Evolutionary conservation across 2,113 vertebrate genomes (phyloP), one percentile per base, ranked within the genome.

Genomic region (Dolichallabes microphthalmus): DNA sequence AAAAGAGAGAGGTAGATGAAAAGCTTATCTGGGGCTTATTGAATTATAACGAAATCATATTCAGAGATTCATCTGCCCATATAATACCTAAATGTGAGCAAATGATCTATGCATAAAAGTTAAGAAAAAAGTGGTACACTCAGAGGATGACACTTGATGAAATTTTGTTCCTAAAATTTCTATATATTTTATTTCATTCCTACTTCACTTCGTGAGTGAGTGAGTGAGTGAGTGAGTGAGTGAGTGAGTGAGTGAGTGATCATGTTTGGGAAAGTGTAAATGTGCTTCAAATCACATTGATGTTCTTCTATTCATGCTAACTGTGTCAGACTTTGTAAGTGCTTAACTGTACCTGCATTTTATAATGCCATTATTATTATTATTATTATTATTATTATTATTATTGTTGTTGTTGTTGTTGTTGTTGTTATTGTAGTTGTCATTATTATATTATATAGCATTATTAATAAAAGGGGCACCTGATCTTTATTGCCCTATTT

Each of bases 1-100:
- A 22, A 32, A 78, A 58, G 82, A 69, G 71, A 86, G 64, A 19
- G 50, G 68, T 83, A 86, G 19, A 45, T 64, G 80, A 80, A 79
- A 84, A 89, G 85, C 88, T 88, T 89, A 88, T 89, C 89, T n/a
- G 39, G 60, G 66, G 80, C 39, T 88, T 90, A 90, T 82, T 88
- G 85, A 90, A 87, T 92, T 87, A 90, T 88, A 88, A 85, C 90
- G 80, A 90, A 92, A 92, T 93, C 73, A 89, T 89, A 90, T 91
- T 90, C 75, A 75, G 74, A 89, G 82, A 85, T 84, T 92, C 93
- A 94, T 94, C 91, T 91, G 82, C 60, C 86, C 86, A 78, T 85
- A 92, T 90, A 91, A 91, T 91, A 90, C 78, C 88, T 88, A 90
- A 92, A 92, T 91, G 91, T 92, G 86, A 63, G 55, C 86, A 83